These are phyloP conservation scores for Baryphthengus martii DNA, from an alignment of 2,113 vertebrate species.

Conservation along the genomic window DNA sequence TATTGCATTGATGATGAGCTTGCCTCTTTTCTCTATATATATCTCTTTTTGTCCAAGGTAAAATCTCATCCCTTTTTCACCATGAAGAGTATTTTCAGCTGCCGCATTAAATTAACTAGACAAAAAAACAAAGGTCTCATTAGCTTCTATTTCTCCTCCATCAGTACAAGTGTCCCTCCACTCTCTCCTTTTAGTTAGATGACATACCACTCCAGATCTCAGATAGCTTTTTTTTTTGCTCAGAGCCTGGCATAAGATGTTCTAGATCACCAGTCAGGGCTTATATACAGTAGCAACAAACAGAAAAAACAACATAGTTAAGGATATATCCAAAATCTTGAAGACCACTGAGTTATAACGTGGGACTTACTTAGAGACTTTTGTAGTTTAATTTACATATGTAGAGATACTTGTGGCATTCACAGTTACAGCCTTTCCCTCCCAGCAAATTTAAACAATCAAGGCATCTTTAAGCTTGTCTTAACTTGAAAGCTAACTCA, in stretches of 20 bases:
- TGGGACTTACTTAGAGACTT: background rate
- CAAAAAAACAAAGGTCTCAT: background rate
- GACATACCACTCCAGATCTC: background rate
- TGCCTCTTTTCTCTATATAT: background rate
- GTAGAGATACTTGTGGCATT: background rate
- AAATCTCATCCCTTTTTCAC: background rate
- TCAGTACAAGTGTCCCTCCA: background rate
- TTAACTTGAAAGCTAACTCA: constrained; percentile 1
- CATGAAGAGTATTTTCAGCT: background rate
- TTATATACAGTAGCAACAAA: background rate
- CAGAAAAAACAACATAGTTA: background rate
- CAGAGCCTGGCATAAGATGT: background rate
- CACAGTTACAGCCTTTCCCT: background rate
- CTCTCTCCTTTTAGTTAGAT: background rate
- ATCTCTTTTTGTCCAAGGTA: background rate
- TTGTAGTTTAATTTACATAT: background rate
- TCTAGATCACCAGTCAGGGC: background rate
- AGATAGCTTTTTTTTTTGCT: background rate
- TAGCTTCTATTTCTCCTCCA: background rate
- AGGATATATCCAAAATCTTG: background rate
- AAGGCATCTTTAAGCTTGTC: background rate
- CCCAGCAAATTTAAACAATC: background rate
- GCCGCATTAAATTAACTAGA: background rate
- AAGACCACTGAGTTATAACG: background rate
- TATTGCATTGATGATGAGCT: background rate